A percentile compares a stretch with the other conserved stretches of the same genome.
Evolutionary conservation across 37 sponge, comb jelly and placozoan genomes (phyloP).

Genomic region (Theonella swinhoei): DNA sequence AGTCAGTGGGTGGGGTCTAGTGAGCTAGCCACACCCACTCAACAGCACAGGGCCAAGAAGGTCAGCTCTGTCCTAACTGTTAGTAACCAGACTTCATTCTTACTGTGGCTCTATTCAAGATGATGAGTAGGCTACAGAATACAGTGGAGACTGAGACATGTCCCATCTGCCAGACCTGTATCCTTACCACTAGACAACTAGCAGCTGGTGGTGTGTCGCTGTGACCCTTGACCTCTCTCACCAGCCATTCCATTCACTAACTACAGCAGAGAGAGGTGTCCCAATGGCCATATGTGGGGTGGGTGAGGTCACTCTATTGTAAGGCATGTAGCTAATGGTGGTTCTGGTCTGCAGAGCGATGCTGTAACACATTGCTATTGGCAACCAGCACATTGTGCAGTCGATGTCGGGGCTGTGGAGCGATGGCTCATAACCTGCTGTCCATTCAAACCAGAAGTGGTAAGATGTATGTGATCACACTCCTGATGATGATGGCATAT

Average conservation of each 20-base stretch:
- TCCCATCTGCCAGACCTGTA: neutral
- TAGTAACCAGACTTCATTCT: no score
- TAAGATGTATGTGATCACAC: neutral
- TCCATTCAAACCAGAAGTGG: constrained; percentile 1
- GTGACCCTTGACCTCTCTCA: neutral
- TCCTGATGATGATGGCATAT: neutral
- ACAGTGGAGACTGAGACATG: neutral
- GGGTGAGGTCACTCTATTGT: neutral
- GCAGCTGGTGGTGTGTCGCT: no score
- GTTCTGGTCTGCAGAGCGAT: neutral
- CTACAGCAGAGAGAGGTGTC: neutral
- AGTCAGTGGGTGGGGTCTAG: neutral
- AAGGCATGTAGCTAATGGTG: neutral
- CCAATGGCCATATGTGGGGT: constrained; percentile 28
- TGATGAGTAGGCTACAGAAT: neutral
- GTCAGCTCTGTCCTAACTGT: no score
- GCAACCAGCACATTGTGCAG: constrained; percentile 4
- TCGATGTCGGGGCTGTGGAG: constrained; percentile 15
- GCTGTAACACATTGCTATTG: constrained; percentile 10
- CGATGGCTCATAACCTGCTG: constrained; percentile 15
- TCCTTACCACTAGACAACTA: no score
- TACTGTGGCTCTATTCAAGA: no score
- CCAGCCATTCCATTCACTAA: neutral
- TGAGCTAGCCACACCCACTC: neutral
- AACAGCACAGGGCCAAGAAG: constrained; percentile 29